Evolutionary conservation across 2,797 vertebrate species (phyloP), one percentile per base, ranked within the genome.

Genomic region (Enteromius thamalakanensis): DNA sequence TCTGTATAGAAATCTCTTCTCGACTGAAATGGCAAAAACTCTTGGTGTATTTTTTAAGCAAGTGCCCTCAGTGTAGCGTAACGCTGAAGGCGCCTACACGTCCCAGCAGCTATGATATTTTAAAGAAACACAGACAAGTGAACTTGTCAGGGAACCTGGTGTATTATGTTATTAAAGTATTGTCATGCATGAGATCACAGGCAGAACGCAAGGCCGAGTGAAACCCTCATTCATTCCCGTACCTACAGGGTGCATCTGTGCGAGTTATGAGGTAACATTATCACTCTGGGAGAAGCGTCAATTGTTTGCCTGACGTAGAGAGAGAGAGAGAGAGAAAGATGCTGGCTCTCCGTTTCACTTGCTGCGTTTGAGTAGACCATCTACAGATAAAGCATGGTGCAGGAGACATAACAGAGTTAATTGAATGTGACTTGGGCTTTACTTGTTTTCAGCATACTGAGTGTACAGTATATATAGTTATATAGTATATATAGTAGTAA

Each of bases 131-230:
- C 60, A n/a, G 40, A 51, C 9, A 19, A 78, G 34, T 23, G 62
- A 80, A 83, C 19, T 64, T 29, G 19, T 77, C 80, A 58, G 62
- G 49, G 58, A 74, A 60, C 53, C 14, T 21, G 62, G 29, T 58
- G 10, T 78, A 81, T 85, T 85, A 85, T 60, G 26, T 65, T 75
- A 71, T 85, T 80, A 80, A 34, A 60, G 45, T 32, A 71, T 60
- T 83, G 77, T 81, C 60, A n/a, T 74, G 62, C 51, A 47, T 26
- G 34, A 80, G 53, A 70, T 80, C 40, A 69, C 37, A 47, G 26
- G 55, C 71, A 69, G 65, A 78, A 84, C 60, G 29, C 58, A 37
- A 45, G 32, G 23, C 40, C 4, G n/a, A 69, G 69, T 47, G 70
- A 68, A 29, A 75, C 23, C 69, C 79, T 81, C 49, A 49, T 76